Base-by-base conservation (phyloP, 2,888 invertebrate species). In the Lochmaea crataegi region DNA sequence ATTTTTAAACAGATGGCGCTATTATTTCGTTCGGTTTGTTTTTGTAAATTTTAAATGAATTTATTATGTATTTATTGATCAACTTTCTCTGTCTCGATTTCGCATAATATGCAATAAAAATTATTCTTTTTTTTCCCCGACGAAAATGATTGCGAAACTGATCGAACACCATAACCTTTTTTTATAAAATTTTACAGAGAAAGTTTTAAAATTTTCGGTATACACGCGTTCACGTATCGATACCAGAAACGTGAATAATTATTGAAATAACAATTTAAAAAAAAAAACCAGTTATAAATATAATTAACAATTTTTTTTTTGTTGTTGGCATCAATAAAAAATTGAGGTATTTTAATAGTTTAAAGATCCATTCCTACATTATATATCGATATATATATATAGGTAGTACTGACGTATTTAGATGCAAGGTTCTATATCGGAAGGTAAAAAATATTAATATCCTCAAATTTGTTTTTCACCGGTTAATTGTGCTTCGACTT, bases 361-460 rank as follows among this genome's bases (percentile, higher is more conserved):
- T 45, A 12, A n/a, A 16, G 7, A 53, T 16, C 53, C 53, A 53
- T 32, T 32, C 5, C 32, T 7, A 32, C 32, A 32, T n/a, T n/a
- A n/a, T n/a, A n/a, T n/a, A n/a, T 32, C 32, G 32, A 7, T 32
- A 32, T 32, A 7, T 7, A 7, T 22, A 22, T 22, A 6, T 5
- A 32, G 7, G 6, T 32, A 32, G 32, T 32, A 7, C 18, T 53
- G 53, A 53, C 53, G 53, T 18, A 53, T 48, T 6, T 16, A 53
- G 18, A 11, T 9, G 16, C 53, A 53, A 53, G 18, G 53, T 53
- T 53, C 53, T 16, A 9, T 51, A 16, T 16, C 53, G 7, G 2
- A n/a, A 7, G 2, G 18, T 9, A 53, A 53, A 53, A 53, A 53
- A 53, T 53, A 53, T 53, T 53, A 53, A 53, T 53, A 53, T 53